Conservation (phyloP, 1,140 invertebrate species). For the Neodiprion virginianus region DNA sequence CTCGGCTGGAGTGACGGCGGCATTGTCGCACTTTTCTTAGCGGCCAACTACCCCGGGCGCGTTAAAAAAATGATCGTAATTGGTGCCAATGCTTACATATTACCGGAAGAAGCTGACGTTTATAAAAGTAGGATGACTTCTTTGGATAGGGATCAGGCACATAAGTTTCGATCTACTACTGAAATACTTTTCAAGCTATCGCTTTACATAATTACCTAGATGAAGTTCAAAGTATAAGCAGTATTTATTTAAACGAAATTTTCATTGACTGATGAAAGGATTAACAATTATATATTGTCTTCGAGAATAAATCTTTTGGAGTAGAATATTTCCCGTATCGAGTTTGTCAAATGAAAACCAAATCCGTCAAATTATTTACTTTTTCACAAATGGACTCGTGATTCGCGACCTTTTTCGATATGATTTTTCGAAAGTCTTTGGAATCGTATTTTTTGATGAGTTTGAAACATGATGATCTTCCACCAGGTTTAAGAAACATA, state of each 20-base stretch:
- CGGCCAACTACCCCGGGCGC: conserved; percentile 70
- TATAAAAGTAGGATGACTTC: conserved; percentile 64
- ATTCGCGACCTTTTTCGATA: background rate
- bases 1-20: conserved; percentile 92
- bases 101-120: conserved; percentile 70
- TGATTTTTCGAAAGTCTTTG: conserved; percentile 3
- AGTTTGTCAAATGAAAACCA: background rate
- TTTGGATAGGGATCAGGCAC: background rate
- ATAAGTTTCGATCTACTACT: background rate
- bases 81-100: conserved; percentile 80
- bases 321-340: conserved; percentile 33
- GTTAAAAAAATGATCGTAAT: conserved; percentile 79
- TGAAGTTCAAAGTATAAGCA: too few species aligned
- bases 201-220: too few species aligned
- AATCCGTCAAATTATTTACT: background rate
- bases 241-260: too few species aligned
- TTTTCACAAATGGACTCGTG: conserved; percentile 52
- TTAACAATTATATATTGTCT: too few species aligned
- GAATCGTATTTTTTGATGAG: background rate
- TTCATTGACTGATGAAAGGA: too few species aligned
- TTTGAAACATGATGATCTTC: conserved; percentile 20
- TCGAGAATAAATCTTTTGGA: conserved; percentile 35
- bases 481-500: conserved; percentile 68
- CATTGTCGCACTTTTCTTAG: conserved; percentile 77
- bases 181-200: background rate